A percentile compares a stretch with the other conserved stretches of the same genome.
phyloP scores from a whole-genome alignment of 2,113 vertebrate species.

The Toxotes chatareus region DNA sequence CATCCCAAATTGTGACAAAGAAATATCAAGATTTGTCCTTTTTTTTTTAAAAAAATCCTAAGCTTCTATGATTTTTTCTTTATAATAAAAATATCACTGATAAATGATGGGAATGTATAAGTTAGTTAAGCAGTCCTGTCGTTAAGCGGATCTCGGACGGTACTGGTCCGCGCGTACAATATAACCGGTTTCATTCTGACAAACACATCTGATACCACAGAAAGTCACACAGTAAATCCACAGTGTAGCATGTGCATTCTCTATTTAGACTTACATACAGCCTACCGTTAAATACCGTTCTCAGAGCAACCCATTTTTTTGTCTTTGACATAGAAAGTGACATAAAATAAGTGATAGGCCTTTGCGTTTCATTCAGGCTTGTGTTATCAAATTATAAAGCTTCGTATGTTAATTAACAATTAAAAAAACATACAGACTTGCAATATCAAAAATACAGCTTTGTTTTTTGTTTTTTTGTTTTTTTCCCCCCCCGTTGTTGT shows the following conservation, averaged over 20 bases:
- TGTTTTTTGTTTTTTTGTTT: not conserved
- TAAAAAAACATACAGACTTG: not conserved
- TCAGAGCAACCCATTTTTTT: not conserved
- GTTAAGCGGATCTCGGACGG: not conserved
- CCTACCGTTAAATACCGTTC: not conserved
- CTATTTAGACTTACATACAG: not conserved
- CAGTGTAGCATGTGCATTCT: not conserved
- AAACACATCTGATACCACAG: slow-evolving; percentile 14
- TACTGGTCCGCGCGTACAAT: not conserved
- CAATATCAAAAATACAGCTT: not conserved
- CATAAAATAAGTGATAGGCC: not conserved
- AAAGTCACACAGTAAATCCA: not conserved
- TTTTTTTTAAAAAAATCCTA: not conserved
- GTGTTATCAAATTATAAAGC: not conserved
- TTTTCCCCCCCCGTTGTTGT: not conserved
- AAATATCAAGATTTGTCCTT: not conserved
- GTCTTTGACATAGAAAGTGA: not conserved
- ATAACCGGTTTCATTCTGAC: not conserved
- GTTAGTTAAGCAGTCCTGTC: too few relatives aligned
- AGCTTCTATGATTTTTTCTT: not conserved
- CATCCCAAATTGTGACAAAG: too few relatives aligned
- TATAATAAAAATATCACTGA: not conserved
- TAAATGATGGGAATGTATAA: not conserved
- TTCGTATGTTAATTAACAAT: not conserved
- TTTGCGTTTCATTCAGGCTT: not conserved